These are phyloP conservation scores for Teleopsis dalmanni DNA, from an alignment of 1,140 invertebrate species.

Conservation along the genomic window DNA sequence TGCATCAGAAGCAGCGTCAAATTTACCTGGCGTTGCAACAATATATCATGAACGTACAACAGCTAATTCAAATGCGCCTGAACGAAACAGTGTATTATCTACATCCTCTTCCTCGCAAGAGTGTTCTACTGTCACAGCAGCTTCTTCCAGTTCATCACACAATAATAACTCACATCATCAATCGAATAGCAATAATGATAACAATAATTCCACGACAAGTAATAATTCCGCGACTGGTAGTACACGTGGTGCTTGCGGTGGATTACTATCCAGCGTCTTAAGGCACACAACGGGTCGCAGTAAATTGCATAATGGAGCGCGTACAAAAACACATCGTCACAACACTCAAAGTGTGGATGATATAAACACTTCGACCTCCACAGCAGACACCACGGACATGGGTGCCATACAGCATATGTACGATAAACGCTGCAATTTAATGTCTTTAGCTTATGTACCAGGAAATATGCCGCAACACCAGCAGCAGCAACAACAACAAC, in stretches of 20 bases:
- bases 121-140: constrained; percentile 31
- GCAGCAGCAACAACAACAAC: constrained; percentile 2
- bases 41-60: constrained; percentile 25
- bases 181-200: constrained; percentile 10
- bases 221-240: constrained; percentile 1
- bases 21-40: background rate
- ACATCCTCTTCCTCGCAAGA: constrained; percentile 30
- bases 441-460: constrained; percentile 40
- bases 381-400: constrained; percentile 28
- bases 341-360: constrained; percentile 22
- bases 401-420: constrained; percentile 27
- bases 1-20: constrained; percentile 18
- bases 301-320: constrained; percentile 4
- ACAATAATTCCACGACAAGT: background rate
- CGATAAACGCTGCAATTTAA: constrained; percentile 38
- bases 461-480: too few relatives aligned
- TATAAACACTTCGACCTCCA: constrained; percentile 33
- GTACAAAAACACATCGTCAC: background rate
- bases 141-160: constrained; percentile 17
- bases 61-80: constrained; percentile 23
- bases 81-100: constrained; percentile 41
- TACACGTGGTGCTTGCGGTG: background rate
- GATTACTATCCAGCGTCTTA: constrained; percentile 10
- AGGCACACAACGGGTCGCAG: constrained; percentile 10
- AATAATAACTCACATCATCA: too few relatives aligned